phyloP scores from a whole-genome alignment of 2,113 vertebrate genomes.

The Leucopsar rothschildi region DNA sequence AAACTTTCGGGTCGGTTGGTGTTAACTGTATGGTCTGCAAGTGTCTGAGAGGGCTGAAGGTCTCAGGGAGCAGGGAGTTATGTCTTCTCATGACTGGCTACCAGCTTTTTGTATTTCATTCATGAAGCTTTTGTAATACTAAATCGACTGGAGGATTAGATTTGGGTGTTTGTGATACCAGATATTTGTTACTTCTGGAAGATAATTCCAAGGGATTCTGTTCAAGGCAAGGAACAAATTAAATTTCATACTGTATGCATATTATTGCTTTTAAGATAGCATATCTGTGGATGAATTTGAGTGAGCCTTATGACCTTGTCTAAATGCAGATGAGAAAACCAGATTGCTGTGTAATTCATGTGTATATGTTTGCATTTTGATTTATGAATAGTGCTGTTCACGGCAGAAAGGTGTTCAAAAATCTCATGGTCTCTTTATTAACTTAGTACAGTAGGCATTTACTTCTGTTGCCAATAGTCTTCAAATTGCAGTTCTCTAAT shows the following conservation, averaged over 20 bases:
- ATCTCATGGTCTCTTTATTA: conserved; percentile 68
- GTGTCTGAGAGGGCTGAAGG: not conserved
- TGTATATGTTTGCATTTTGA: not conserved
- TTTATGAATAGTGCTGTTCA: conserved; percentile 38
- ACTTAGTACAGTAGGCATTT: conserved; percentile 79
- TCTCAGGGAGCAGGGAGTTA: not conserved
- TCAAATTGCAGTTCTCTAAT: conserved; percentile 84
- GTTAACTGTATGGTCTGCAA: not conserved
- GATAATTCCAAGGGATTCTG: not conserved
- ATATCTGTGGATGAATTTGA: not conserved
- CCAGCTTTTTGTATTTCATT: not conserved
- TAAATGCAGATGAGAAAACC: conserved; percentile 19
- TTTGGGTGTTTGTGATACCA: not conserved
- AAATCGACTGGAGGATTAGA: not conserved
- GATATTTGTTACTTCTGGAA: not conserved
- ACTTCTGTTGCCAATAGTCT: conserved; percentile 78
- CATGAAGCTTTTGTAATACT: not conserved
- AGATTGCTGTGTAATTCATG: conserved; percentile 7
- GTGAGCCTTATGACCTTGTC: conserved; percentile 35
- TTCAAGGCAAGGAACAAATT: not conserved
- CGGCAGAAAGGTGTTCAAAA: conserved; percentile 30
- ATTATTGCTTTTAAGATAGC: not conserved
- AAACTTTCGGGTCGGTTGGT: not conserved
- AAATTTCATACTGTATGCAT: not conserved
- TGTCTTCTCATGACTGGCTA: fast-evolving